Conservation (phyloP, 2,888 invertebrate genomes). For the Tipula lateralis region DNA sequence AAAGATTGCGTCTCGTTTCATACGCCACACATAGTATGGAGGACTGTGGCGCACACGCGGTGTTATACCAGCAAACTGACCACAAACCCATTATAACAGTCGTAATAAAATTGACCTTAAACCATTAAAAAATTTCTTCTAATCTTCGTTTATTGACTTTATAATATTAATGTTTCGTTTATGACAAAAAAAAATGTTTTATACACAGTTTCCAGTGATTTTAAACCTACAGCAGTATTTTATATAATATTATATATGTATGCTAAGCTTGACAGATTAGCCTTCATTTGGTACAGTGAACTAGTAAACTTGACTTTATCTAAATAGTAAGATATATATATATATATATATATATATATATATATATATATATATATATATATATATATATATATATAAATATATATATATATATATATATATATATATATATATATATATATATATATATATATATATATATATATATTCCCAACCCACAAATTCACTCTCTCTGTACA, state of each 20-base stretch:
- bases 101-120: conserved; percentile 26
- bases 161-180: neutral
- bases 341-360: too few species aligned
- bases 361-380: too few species aligned
- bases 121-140: neutral
- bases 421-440: too few species aligned
- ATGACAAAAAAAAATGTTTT: neutral
- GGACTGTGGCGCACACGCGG: neutral
- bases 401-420: too few species aligned
- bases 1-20: neutral
- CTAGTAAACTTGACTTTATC: neutral
- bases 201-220: neutral
- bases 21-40: neutral
- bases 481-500: too few species aligned
- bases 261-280: neutral
- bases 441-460: too few species aligned
- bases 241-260: neutral
- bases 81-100: neutral
- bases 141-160: conserved; percentile 24
- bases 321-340: too few species aligned
- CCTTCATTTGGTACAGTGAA: neutral
- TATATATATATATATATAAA: too few species aligned
- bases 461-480: too few species aligned
- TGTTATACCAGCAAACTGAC: neutral
- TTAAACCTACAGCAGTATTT: neutral